Evolutionary conservation across 1,140 invertebrate genomes (phyloP).

Genomic region (Diploscapter pachys): DNA sequence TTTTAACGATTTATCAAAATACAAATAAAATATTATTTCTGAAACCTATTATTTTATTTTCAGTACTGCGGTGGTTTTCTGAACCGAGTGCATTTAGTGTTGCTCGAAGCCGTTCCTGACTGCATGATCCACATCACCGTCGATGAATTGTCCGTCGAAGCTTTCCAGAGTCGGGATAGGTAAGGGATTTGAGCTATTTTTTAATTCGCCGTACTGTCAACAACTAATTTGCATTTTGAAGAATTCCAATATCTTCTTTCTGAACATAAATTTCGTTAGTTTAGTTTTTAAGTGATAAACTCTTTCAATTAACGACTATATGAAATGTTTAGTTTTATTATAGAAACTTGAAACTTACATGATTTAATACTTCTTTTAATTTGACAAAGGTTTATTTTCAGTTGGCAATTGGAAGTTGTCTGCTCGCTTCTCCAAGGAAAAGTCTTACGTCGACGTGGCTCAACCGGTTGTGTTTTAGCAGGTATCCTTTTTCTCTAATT

Average conservation of each 20-base stretch:
- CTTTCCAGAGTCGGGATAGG: constrained; percentile 39
- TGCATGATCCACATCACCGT: constrained; percentile 59
- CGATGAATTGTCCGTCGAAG: constrained; percentile 57
- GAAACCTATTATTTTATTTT: constrained; percentile 27
- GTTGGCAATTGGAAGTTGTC: constrained; percentile 43
- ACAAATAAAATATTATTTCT: too few species aligned
- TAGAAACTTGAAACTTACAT: not conserved
- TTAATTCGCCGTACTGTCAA: not conserved
- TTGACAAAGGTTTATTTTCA: not conserved
- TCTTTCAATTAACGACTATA: too few species aligned
- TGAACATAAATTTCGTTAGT: not conserved
- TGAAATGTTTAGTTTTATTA: not conserved
- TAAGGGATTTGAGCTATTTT: not conserved
- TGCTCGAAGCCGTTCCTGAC: constrained; percentile 59
- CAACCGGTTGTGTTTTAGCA: constrained; percentile 4
- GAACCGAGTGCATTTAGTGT: constrained; percentile 58
- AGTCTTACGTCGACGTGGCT: constrained; percentile 32
- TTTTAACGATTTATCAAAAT: too few species aligned
- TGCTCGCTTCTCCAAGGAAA: constrained; percentile 43
- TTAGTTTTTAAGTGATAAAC: too few species aligned
- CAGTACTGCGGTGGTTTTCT: constrained; percentile 57
- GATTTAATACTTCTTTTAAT: not conserved
- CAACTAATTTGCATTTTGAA: not conserved
- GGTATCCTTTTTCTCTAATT: not conserved
- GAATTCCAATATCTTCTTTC: not conserved